Evolutionary conservation across 2,113 vertebrate genomes (phyloP).

Genomic region (Rhea pennata): DNA sequence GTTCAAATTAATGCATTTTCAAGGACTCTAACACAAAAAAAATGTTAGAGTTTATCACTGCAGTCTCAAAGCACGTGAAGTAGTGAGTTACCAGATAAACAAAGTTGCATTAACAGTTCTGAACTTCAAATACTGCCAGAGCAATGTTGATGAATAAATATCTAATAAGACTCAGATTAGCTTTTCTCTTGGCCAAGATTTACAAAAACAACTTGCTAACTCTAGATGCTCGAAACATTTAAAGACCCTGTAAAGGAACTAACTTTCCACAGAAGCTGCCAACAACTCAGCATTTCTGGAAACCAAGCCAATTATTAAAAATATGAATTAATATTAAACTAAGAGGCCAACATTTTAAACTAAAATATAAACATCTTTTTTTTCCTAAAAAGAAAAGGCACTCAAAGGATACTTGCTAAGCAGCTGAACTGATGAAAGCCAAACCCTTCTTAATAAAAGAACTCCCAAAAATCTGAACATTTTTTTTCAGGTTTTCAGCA

Average conservation of each 20-base stretch:
- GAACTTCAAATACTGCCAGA: not conserved
- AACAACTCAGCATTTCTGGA: conserved; percentile 26
- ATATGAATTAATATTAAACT: conserved; percentile 37
- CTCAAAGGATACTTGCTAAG: not conserved
- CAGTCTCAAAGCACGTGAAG: not conserved
- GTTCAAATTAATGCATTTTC: conserved; percentile 44
- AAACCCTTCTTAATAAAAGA: not conserved
- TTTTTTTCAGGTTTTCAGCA: not conserved
- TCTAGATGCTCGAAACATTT: not conserved
- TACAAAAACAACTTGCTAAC: conserved; percentile 33
- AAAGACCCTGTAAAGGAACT: not conserved
- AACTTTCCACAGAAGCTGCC: conserved; percentile 51
- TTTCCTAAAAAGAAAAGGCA: not conserved
- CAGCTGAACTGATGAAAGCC: not conserved
- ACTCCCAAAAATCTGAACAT: not conserved
- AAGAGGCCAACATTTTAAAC: not conserved
- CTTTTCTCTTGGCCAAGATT: conserved; percentile 10
- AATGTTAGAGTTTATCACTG: not conserved
- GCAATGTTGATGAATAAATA: not conserved
- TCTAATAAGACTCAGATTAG: not conserved
- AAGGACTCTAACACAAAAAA: conserved; percentile 30
- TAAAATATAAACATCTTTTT: not conserved
- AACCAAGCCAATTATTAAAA: conserved; percentile 35
- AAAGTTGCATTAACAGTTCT: not conserved
- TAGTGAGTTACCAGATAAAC: not conserved